phyloP scores from a whole-genome alignment of 2,888 invertebrate species.

The Nemotelus pantherinus region DNA sequence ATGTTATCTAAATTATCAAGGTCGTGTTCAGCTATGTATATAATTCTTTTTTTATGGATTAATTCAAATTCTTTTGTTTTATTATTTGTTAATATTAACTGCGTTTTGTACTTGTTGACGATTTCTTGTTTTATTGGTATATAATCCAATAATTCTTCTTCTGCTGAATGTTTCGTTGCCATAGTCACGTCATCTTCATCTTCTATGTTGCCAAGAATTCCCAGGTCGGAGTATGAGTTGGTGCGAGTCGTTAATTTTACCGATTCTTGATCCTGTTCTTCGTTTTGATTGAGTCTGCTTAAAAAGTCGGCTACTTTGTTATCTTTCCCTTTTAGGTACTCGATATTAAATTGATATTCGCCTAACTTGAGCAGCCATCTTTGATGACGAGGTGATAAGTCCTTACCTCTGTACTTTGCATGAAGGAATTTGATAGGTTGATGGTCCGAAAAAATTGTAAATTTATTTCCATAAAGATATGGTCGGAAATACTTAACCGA shows the following conservation, averaged over 20 bases:
- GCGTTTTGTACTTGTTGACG: neutral
- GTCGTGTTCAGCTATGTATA: neutral
- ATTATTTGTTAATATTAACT: neutral
- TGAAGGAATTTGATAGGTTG: slow-evolving; percentile 44
- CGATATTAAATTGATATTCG: neutral
- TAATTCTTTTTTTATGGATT: neutral
- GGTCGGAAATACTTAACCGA: slow-evolving; percentile 2
- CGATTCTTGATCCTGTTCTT: neutral
- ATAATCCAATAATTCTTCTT: neutral
- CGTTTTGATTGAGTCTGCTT: neutral
- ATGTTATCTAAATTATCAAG: neutral
- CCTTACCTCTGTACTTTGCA: slow-evolving; percentile 43
- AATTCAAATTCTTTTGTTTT: too few relatives aligned
- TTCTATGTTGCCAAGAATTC: neutral
- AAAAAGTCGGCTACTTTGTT: neutral
- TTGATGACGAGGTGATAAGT: slow-evolving; percentile 2
- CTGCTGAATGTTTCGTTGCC: neutral
- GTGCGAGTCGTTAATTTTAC: too few relatives aligned
- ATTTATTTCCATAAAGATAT: slow-evolving; percentile 7
- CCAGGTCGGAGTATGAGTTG: neutral
- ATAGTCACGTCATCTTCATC: neutral
- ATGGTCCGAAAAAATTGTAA: neutral
- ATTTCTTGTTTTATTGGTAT: neutral
- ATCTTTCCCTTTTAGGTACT: neutral
- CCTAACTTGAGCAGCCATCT: neutral